A percentile compares a stretch with the other conserved stretches of the same genome.
Evolutionary conservation across 1,140 invertebrate species (phyloP).

Genomic region (Patella vulgata): DNA sequence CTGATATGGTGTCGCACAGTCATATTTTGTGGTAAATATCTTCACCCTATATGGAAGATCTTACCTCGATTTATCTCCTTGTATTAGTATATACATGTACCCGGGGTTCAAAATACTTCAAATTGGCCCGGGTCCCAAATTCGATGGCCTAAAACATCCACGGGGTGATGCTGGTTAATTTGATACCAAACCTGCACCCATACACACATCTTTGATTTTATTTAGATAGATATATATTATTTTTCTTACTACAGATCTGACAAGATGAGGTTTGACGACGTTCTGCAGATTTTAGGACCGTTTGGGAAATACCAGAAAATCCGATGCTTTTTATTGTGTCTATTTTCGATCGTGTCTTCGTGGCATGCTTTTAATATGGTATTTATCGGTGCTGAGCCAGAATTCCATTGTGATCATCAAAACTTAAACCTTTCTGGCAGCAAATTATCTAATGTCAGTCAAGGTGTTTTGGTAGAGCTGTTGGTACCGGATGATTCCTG

Average conservation of each 20-base stretch:
- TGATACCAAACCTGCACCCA: too few species aligned
- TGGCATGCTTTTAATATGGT: conserved; percentile 82
- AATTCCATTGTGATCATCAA: conserved; percentile 23
- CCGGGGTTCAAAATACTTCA: too few species aligned
- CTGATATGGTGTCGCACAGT: too few species aligned
- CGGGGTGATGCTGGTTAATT: too few species aligned
- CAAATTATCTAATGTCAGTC: conserved; percentile 7
- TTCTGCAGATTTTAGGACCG: conserved; percentile 84
- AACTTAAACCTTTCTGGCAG: conserved; percentile 18
- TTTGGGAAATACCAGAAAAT: conserved; percentile 90
- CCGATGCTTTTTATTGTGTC: conserved; percentile 83
- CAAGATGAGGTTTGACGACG: conserved; percentile 85
- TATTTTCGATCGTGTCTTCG: conserved; percentile 80
- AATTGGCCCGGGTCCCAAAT: too few species aligned
- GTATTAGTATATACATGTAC: too few species aligned
- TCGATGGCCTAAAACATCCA: too few species aligned
- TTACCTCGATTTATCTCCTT: too few species aligned
- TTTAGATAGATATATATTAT: too few species aligned
- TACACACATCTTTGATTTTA: too few species aligned
- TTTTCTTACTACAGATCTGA: background rate
- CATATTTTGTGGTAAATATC: too few species aligned
- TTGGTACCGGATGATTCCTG: conserved; percentile 16
- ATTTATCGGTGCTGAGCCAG: conserved; percentile 68
- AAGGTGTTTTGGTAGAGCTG: conserved; percentile 13
- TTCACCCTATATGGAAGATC: too few species aligned